A percentile compares a stretch with the other conserved stretches of the same genome.
phyloP scores from a whole-genome alignment of 1,140 invertebrate species.

The Orius laevigatus region DNA sequence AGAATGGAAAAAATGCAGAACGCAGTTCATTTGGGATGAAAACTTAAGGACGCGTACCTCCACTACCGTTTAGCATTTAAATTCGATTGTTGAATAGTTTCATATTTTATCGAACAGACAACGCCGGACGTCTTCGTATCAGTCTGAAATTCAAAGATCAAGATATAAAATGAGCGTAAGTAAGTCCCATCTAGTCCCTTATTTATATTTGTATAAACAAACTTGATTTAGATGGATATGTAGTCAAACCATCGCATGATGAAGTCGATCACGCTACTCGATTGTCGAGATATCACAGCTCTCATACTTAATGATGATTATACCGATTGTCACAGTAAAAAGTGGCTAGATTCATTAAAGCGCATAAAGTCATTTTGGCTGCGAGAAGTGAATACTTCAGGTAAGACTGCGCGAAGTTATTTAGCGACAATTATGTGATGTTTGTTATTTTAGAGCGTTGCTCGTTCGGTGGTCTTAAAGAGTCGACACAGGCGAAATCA shows the following conservation, averaged over 20 bases:
- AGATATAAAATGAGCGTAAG: too few relatives aligned
- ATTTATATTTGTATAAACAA: too few relatives aligned
- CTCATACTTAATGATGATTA: slow-evolving; percentile 76
- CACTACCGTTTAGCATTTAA: too few relatives aligned
- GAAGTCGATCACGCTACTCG: slow-evolving; percentile 21
- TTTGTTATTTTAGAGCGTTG: slow-evolving; percentile 48
- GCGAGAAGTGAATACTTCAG: slow-evolving; percentile 90
- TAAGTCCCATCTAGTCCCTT: too few relatives aligned
- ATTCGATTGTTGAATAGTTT: too few relatives aligned
- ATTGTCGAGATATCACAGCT: slow-evolving; percentile 59
- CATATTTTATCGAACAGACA: too few relatives aligned
- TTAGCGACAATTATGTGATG: too few relatives aligned
- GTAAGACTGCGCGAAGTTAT: slow-evolving; percentile 28
- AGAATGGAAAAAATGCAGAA: too few relatives aligned
- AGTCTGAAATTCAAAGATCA: too few relatives aligned
- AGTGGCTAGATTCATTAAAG: slow-evolving; percentile 72
- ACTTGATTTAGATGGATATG: slow-evolving; percentile 6
- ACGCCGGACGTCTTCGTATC: too few relatives aligned
- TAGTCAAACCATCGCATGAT: slow-evolving; percentile 13
- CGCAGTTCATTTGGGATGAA: too few relatives aligned
- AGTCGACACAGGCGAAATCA: slow-evolving; percentile 76
- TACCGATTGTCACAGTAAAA: slow-evolving; percentile 75
- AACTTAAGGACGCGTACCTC: too few relatives aligned
- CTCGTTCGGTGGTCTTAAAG: slow-evolving; percentile 82
- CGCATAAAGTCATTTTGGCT: slow-evolving; percentile 82